Evolutionary conservation across 2,888 invertebrate genomes (phyloP).

Genomic region (Syrphus vitripennis): DNA sequence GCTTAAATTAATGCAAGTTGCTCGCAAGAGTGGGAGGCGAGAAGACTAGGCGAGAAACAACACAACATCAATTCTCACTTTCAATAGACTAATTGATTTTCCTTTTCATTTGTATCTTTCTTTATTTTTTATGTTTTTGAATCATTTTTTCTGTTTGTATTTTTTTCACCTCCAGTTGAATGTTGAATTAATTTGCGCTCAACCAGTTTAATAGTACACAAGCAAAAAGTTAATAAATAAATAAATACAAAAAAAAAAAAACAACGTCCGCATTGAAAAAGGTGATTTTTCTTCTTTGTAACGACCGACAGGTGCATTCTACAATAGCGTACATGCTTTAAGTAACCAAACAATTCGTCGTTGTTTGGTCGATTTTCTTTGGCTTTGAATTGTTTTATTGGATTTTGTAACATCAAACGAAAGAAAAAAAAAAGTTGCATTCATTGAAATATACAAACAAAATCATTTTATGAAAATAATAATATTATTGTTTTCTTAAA

Average conservation of each 20-base stretch:
- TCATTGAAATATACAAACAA: conserved; percentile 37
- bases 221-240: neutral
- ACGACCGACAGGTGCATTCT: conserved; percentile 46
- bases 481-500: neutral
- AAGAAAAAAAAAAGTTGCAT: neutral
- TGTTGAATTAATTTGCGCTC: conserved; percentile 60
- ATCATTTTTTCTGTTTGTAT: neutral
- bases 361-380: conserved; percentile 65
- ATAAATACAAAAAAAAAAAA: conserved; percentile 4
- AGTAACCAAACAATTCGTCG: conserved; percentile 30
- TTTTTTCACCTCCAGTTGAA: conserved; percentile 33
- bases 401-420: neutral
- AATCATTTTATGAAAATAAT: neutral
- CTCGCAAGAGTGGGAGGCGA: neutral
- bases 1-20: neutral
- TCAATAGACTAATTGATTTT: conserved; percentile 62
- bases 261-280: neutral
- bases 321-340: conserved; percentile 17
- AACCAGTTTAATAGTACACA: conserved; percentile 39
- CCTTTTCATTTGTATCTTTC: conserved; percentile 21
- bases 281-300: conserved; percentile 16
- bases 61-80: conserved; percentile 60
- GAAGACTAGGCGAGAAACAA: conserved; percentile 4
- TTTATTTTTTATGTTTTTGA: conserved; percentile 1
- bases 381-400: conserved; percentile 2